Evolutionary conservation across 2,113 vertebrate genomes (phyloP).

Genomic region (rat (Rattus norvegicus)): DNA sequence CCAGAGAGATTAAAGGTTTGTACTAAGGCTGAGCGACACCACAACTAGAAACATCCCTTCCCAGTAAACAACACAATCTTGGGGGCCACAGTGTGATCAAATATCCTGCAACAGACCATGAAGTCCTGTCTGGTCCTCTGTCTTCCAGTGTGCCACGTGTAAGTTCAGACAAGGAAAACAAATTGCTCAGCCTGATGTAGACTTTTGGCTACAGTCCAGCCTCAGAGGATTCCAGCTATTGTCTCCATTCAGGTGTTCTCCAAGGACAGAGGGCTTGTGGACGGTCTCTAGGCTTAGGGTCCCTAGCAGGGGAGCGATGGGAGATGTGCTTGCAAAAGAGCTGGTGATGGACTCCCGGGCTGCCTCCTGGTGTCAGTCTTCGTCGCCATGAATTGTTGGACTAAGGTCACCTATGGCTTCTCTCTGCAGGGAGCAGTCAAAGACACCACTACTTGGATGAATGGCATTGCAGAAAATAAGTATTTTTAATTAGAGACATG

Average conservation of each 20-base stretch:
- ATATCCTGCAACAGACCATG: no score
- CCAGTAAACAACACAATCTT: no score
- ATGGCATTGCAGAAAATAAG: conserved; percentile 55
- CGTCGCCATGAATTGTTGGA: conserved; percentile 23
- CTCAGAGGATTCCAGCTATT: background rate
- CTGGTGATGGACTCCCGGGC: background rate
- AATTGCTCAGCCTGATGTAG: background rate
- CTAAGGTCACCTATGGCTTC: conserved; percentile 4
- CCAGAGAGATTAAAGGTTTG: no score
- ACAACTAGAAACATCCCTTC: no score
- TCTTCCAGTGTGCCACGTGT: no score
- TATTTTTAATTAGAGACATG: conserved; percentile 37
- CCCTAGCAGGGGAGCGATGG: rapidly evolving
- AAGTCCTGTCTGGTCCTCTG: no score
- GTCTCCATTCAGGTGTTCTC: background rate
- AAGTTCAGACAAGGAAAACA: background rate
- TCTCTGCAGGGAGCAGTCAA: background rate
- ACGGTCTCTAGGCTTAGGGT: background rate
- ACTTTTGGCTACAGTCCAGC: background rate
- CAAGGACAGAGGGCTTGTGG: background rate
- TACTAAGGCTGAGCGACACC: no score
- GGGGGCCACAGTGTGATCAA: no score
- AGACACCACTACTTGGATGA: conserved; percentile 32
- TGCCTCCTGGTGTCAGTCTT: background rate
- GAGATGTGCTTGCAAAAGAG: background rate